Base-by-base conservation (phyloP, 2,113 vertebrate genomes). In the Zosterops japonicus region DNA sequence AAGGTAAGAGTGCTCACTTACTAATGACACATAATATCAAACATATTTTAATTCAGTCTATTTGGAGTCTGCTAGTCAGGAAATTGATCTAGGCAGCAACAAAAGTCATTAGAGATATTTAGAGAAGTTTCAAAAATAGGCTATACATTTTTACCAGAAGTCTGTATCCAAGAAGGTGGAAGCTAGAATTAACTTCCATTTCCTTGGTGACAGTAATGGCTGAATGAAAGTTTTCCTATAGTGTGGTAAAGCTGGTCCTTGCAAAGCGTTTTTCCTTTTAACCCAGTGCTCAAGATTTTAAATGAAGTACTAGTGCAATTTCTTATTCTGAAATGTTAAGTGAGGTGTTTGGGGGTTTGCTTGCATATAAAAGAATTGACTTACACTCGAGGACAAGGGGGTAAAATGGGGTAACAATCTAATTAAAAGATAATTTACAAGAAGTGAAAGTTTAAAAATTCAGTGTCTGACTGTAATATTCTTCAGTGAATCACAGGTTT, bases 1-100 rank as follows among this genome's bases (percentile, higher is more conserved):
- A 96, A 97, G 95, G 87, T 97, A 97, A 96, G 96, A 94, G 59
- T 88, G 81, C 75, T 97, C 90, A 87, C 95, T 96, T 96, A 61
- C 91, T 93, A 95, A 91, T 95, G 89, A 77, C 94, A 92, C 28
- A 63, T 91, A 95, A 68, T 79, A 89, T 92, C 71, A 90, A 96
- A 89, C 55, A 60, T 83, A 87, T 82, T 97, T 96, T 96, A 94
- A 96, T 95, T 96, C 78, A 46, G 71, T 88, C 81, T 96, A 90
- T 83, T 96, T 95, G 70, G 93, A 96, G 80, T 94, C 85, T 87
- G 49, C 53, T 67, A 94, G 92, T 77, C 86, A 90, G 84, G 59
- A 96, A 97, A 96, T 63, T 93, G 87, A 91, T 90, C 80, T 87
- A 91, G 50, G 92, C 55, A 94, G 60, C 63, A 85, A 71, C 53